Base-by-base conservation (phyloP, 1,140 invertebrate species). In the Telenomus remus region DNA sequence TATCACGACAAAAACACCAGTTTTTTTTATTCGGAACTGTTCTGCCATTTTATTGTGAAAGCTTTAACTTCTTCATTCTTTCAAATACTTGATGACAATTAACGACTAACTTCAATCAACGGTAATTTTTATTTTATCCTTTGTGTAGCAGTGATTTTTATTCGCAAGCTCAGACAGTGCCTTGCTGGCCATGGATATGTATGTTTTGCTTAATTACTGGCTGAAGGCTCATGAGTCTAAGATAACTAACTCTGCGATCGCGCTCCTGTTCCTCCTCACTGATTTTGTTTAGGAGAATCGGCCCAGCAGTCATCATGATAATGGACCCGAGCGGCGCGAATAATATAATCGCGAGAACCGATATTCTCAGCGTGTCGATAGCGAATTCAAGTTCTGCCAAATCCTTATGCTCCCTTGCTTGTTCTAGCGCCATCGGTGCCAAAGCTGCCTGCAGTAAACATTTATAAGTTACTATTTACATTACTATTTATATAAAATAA, bases 391-490 rank as follows among this genome's bases (percentile, higher is more conserved):
- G 76, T 50, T 74, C 71, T 43, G 48, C 43, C 1, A 65, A 37
- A 43, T 85, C 63, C 0, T 65, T 56, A 10, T 73, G 63, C 12
- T 65, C 44, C 33, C 59, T 39, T 0, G 83, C 80, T 1, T 80
- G 79, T 57, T 88, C 84, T 10, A 79, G 80, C 0, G 83, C 79
- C 79, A 86, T 82, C 11, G 86, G 85, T 10, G 81, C 85, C 10
- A 87, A 51, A 5, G 83, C 85, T 12, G 86, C 86, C 85, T 87
- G 16, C 27, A 37, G 50, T 35, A 72, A 71, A 65, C 54, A 57
- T 60, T 4, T 43, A 11, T n/a, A 8, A 43, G 4, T 43, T 43
- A 10, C 10, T 35, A 35, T 6, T 35, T 10, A 35, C 5, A 35
- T 10, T 35, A 6, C 10, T 10, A 35, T 6, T 6, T 6, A 10